Evolutionary conservation across 2,888 invertebrate genomes (phyloP).

Genomic region (Odontocolon sp.): DNA sequence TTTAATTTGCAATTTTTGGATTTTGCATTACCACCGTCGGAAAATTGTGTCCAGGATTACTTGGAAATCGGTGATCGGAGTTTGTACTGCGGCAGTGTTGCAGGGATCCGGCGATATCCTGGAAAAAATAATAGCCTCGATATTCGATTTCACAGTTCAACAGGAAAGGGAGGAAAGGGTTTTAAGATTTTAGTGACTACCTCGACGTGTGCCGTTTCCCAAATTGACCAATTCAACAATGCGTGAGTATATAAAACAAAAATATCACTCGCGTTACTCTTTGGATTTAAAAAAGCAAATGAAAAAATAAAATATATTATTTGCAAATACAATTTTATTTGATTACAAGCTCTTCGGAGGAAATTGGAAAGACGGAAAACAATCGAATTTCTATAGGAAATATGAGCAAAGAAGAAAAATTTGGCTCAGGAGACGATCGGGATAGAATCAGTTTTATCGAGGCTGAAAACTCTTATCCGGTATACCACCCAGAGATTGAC

Average conservation of each 20-base stretch:
- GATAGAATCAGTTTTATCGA: not conserved
- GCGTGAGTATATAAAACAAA: slow-evolving; percentile 46
- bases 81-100: slow-evolving; percentile 82
- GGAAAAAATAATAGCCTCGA: slow-evolving; percentile 81
- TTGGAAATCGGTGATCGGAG: slow-evolving; percentile 81
- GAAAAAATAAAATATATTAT: too few relatives aligned
- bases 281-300: too few relatives aligned
- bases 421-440: not conserved
- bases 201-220: slow-evolving; percentile 75
- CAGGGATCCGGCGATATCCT: slow-evolving; percentile 81
- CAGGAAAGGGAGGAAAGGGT: slow-evolving; percentile 74
- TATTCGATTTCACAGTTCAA: slow-evolving; percentile 81
- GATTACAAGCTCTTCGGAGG: not conserved
- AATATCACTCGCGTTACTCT: too few relatives aligned
- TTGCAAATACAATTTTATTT: too few relatives aligned
- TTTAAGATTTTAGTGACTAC: slow-evolving; percentile 83
- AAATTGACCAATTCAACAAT: slow-evolving; percentile 39
- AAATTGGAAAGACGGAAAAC: not conserved
- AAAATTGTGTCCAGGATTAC: slow-evolving; percentile 82
- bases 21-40: slow-evolving; percentile 82
- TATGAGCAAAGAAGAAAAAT: not conserved
- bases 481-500: slow-evolving; percentile 52
- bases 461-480: slow-evolving; percentile 45
- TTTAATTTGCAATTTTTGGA: slow-evolving; percentile 83
- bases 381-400: not conserved